phyloP scores from a whole-genome alignment of 2,113 vertebrate genomes.

The Castor canadensis region DNA sequence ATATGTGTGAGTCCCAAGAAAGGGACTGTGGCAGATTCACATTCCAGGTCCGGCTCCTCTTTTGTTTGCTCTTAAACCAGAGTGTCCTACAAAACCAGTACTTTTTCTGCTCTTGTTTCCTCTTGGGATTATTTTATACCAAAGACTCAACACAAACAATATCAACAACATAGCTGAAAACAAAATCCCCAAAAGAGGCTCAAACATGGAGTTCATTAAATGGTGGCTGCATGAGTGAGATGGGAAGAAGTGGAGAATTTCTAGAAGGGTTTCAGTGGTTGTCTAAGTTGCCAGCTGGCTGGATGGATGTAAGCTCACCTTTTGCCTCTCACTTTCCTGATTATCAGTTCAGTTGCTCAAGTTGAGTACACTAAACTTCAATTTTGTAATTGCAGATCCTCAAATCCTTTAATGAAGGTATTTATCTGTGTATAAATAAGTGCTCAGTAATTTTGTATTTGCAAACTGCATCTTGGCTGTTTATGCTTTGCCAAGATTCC shows the following conservation, averaged over 20 bases:
- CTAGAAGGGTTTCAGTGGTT: background rate
- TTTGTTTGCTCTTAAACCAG: background rate
- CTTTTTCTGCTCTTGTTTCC: background rate
- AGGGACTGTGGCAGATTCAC: background rate
- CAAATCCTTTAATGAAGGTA: conserved; percentile 65
- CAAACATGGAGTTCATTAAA: accelerated
- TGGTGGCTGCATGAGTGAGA: accelerated
- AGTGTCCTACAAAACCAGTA: accelerated
- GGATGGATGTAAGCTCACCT: accelerated
- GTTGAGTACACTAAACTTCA: conserved; percentile 56
- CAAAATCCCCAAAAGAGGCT: background rate
- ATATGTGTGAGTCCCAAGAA: accelerated
- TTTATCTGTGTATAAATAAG: conserved; percentile 74
- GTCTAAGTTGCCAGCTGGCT: accelerated
- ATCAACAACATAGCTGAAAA: background rate
- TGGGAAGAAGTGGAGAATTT: accelerated
- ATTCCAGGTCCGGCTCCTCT: background rate
- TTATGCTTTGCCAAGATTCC: background rate
- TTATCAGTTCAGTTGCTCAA: background rate
- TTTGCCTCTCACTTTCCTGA: background rate
- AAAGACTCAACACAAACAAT: background rate
- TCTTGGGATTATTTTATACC: background rate
- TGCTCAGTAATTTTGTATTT: conserved; percentile 65
- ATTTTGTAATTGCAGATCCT: conserved; percentile 72
- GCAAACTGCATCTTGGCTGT: conserved; percentile 44